Conservation (phyloP, 2,888 invertebrate genomes). For the Macrosiphum euphorbiae region DNA sequence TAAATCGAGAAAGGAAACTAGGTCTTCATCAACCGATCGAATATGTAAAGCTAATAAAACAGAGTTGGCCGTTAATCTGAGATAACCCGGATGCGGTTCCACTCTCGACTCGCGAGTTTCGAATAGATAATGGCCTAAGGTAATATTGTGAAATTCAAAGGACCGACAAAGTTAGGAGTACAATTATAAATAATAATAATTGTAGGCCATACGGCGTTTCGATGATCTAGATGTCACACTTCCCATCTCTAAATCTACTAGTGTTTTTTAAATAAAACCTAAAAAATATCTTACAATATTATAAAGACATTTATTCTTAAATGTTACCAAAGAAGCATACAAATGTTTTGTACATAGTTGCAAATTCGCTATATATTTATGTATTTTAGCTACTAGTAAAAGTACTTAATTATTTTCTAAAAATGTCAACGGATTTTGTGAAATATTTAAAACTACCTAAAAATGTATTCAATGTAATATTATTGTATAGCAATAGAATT, state of each 20-base stretch:
- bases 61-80: background rate
- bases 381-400: too few species aligned
- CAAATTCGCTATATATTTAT: background rate
- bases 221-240: background rate
- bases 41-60: slow-evolving; percentile 13
- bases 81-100: background rate
- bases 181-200: background rate
- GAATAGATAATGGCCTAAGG: background rate
- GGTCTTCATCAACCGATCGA: background rate
- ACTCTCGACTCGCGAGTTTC: background rate
- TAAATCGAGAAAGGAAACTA: background rate
- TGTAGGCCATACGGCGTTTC: background rate
- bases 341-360: background rate
- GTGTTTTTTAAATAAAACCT: background rate
- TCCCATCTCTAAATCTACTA: background rate
- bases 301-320: background rate
- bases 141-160: background rate
- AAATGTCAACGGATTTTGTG: too few species aligned
- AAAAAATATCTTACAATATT: background rate
- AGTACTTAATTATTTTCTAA: too few species aligned
- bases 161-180: background rate
- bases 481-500: background rate
- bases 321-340: background rate
- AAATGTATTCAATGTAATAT: background rate
- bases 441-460: background rate